Conservation (phyloP, 2,888 invertebrate genomes). For the Drosophila vallismaia region DNA sequence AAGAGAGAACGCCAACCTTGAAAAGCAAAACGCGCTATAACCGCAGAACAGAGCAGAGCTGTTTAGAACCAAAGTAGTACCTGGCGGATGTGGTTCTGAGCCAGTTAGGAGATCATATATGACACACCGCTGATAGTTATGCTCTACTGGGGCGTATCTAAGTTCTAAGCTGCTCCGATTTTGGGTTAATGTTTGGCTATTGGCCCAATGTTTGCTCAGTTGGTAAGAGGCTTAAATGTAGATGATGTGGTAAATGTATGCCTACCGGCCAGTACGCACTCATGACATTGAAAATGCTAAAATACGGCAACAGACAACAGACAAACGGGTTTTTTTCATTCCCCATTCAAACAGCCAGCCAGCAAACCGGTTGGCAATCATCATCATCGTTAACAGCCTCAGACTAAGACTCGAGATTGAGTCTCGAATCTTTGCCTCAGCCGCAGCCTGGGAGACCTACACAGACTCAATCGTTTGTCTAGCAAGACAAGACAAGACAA, state of each 20-base stretch:
- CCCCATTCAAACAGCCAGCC: constrained; percentile 19
- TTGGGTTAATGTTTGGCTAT: constrained; percentile 29
- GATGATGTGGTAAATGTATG: background rate
- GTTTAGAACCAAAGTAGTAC: constrained; percentile 17
- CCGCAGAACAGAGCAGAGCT: constrained; percentile 17
- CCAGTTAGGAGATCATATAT: constrained; percentile 12
- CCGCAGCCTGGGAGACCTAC: constrained; percentile 7
- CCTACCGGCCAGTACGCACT: constrained; percentile 19
- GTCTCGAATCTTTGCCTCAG: constrained; percentile 14
- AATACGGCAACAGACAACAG: constrained; percentile 48
- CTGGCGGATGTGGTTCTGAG: constrained; percentile 17
- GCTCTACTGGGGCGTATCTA: constrained; percentile 41
- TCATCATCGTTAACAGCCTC: constrained; percentile 41
- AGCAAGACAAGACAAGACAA: constrained; percentile 36
- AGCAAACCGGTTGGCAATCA: constrained; percentile 68
- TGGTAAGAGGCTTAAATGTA: constrained; percentile 24
- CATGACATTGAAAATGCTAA: constrained; percentile 73
- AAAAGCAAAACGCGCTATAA: constrained; percentile 15
- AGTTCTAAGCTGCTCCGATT: constrained; percentile 13
- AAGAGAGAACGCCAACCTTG: constrained; percentile 32
- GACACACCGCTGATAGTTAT: constrained; percentile 42
- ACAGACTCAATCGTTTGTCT: constrained; percentile 28
- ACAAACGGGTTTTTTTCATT: constrained; percentile 67
- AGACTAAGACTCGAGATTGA: constrained; percentile 9
- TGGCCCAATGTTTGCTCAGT: constrained; percentile 31